phyloP scores from a whole-genome alignment of 2,888 invertebrate species.

The Biston betularia region DNA sequence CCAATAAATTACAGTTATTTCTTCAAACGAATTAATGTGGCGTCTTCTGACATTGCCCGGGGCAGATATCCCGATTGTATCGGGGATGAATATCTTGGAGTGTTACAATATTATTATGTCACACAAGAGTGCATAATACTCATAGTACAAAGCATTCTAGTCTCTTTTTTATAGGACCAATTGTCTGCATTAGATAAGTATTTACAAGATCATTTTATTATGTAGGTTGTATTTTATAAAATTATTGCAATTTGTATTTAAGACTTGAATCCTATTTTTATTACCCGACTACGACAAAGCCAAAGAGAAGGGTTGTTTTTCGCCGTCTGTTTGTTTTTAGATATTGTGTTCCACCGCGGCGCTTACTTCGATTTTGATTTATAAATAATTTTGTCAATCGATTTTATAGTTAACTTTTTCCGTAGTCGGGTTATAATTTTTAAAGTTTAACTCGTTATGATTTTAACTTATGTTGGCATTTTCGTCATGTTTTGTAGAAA shows the following conservation, averaged over 20 bases:
- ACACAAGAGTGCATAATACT: slow-evolving; percentile 53
- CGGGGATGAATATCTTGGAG: neutral
- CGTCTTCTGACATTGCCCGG: too few species aligned
- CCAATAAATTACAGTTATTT: too few species aligned
- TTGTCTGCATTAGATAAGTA: slow-evolving; percentile 40
- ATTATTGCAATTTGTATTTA: slow-evolving; percentile 5
- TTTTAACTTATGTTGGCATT: slow-evolving; percentile 23
- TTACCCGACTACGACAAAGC: neutral
- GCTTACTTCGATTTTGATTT: too few species aligned
- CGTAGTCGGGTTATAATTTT: too few species aligned
- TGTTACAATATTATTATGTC: slow-evolving; percentile 31
- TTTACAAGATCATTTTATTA: slow-evolving; percentile 14
- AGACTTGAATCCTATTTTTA: neutral
- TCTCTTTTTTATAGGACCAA: slow-evolving; percentile 61
- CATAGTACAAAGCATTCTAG: slow-evolving; percentile 79
- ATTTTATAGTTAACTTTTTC: too few species aligned
- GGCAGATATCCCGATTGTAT: too few species aligned
- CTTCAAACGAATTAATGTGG: too few species aligned
- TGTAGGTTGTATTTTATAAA: slow-evolving; percentile 18
- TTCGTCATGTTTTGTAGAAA: slow-evolving; percentile 55
- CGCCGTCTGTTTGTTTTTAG: too few species aligned
- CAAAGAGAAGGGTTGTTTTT: too few species aligned
- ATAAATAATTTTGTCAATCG: too few species aligned
- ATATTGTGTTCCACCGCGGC: too few species aligned
- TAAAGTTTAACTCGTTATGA: too few species aligned